Base-by-base conservation (phyloP, 2,113 vertebrate species). In the Cheilinus undulatus region DNA sequence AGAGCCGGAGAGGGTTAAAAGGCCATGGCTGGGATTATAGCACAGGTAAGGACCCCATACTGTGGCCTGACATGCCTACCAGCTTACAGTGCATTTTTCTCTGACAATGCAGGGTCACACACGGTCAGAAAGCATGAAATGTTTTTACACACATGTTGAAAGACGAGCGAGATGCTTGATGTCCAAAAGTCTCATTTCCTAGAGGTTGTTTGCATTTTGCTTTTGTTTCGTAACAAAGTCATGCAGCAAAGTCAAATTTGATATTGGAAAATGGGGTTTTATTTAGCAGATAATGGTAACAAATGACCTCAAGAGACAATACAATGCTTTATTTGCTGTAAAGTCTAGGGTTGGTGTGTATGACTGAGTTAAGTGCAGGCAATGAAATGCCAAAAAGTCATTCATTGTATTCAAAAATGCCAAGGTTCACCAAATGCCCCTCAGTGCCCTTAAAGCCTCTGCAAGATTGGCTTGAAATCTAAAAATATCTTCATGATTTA, bases 31-130 rank as follows among this genome's bases (percentile, higher is more conserved):
- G 89, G 91, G 87, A 92, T 91, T 91, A 91, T 83, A 86, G 86
- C 87, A 79, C 86, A 64, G 86, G 89, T 91, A 89, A 80, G 80
- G 91, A 91, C 91, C 91, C 85, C 91, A 91, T 89, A 87, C 91
- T 91, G 91, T 32, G 91, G 60, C 71, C 42, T 92, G 91, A 92
- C 91, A 91, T 86, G 86, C 86, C 88, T 61, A 85, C 81, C 88
- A 86, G 91, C 91, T 91, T 91, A 92, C 91, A 79, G 72, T 91
- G 90, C 91, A 91, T 86, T 92, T 91, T 91, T 83, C 85, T 83
- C 85, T 89, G 88, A 91, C 91, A 91, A 89, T 83, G 76, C 75
- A 62, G 90, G 90, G 89, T 90, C 86, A 88, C 84, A 61, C 65
- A 84, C 63, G 78, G 86, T 86, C 86, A 83, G 71, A 83, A 88